These are phyloP conservation scores for Xenus cinereus DNA, from an alignment of 2,113 vertebrate species.

Conservation along the genomic window DNA sequence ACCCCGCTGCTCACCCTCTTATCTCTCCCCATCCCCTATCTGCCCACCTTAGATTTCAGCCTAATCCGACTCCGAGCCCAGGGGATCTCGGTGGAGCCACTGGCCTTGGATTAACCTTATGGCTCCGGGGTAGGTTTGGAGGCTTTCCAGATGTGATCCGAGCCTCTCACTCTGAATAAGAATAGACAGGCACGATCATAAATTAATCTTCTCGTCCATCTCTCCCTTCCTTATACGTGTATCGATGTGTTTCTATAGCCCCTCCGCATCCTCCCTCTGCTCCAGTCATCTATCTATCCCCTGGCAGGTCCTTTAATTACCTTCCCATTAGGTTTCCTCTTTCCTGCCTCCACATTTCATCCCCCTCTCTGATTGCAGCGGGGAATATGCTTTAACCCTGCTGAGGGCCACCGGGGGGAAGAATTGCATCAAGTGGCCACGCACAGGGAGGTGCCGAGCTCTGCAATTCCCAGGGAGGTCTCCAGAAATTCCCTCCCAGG, in stretches of 20 bases:
- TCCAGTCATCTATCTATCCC: constrained; percentile 15
- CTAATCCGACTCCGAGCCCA: neutral
- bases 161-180: constrained; percentile 10
- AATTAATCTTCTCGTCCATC: neutral
- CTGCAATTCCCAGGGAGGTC: rapidly evolving
- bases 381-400: neutral
- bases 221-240: neutral
- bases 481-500: neutral
- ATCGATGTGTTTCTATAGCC: constrained; percentile 33
- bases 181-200: neutral
- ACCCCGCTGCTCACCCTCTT: neutral
- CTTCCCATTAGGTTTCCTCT: constrained; percentile 30
- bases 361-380: neutral
- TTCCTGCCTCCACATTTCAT: neutral
- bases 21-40: neutral
- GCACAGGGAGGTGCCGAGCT: too few relatives aligned
- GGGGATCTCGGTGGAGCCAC: neutral
- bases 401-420: rapidly evolving
- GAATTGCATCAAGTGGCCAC: neutral
- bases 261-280: neutral
- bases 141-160: neutral
- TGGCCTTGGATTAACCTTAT: constrained; percentile 1
- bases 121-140: neutral
- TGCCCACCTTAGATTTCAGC: neutral
- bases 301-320: constrained; percentile 57